Base-by-base conservation (phyloP, 2,888 invertebrate species). In the Agriotes lineatus region DNA sequence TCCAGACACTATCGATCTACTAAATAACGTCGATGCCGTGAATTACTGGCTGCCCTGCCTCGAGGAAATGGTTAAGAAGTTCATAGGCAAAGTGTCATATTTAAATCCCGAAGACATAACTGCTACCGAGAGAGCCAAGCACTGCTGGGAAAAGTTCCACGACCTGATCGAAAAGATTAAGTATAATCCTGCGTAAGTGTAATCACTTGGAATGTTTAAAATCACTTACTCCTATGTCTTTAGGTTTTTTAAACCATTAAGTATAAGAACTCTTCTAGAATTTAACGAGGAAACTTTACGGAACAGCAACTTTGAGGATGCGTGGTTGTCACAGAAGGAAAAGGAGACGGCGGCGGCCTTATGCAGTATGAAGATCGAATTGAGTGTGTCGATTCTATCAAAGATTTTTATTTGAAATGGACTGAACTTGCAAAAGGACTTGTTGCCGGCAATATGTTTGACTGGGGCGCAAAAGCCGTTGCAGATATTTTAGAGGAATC, bases 381-480 rank as follows among this genome's bases (percentile, higher is more conserved):
- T 70, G 82, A 86, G 42, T 86, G 88, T 75, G 84, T 97, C 64
- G 96, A 96, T 84, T 85, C 86, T 10, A 85, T 96, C 69, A 84
- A 86, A 50, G 88, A 87, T 75, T 85, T 88, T 61, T 79, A 85
- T 62, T 85, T 85, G 54, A 87, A 87, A 76, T 92, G 91, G 91
- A 85, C 86, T 70, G 90, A 91, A 79, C 79, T 92, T 39, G 87
- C 89, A 69, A 86, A 86, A 75, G 92, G 92, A 39, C 87, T 91
- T n/a, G 82, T 92, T 74, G 91, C 91, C 78, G 90, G 97, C 18
- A 99, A 99, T 84, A 96, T 98, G 86, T 98, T 98, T 86, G 98
- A 99, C 84, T 97, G 97, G 96, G 98, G 98, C 59, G 97, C 98
- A 1, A 92, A 93, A 83, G 96, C 96, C 80, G 94, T 96, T 1